Conservation (phyloP, 2,113 vertebrate species). For the Protomyctophum bolini region DNA sequence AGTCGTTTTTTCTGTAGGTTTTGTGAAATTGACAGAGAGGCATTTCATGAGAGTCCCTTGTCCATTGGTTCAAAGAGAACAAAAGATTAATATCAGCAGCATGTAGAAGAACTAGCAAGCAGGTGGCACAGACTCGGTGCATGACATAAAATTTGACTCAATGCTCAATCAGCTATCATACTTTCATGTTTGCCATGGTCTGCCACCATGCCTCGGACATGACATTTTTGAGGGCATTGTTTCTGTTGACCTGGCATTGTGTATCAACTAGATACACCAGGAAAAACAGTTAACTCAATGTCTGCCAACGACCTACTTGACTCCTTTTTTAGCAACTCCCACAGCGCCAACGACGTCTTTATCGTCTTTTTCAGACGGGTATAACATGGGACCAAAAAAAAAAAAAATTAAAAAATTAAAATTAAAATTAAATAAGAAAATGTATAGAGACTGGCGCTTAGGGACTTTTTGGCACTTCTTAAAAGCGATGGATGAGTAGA, state of each 20-base stretch:
- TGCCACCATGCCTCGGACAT: too few species aligned
- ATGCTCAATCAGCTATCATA: slow-evolving; percentile 10
- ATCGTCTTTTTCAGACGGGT: too few species aligned
- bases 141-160: slow-evolving; percentile 13
- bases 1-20: slow-evolving; percentile 30
- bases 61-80: neutral
- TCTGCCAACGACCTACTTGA: too few species aligned
- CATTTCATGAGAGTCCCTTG: neutral
- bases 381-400: too few species aligned
- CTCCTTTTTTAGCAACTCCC: too few species aligned
- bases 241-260: slow-evolving; percentile 21
- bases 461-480: too few species aligned
- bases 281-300: slow-evolving; percentile 28
- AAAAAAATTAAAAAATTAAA: too few species aligned
- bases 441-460: too few species aligned
- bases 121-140: neutral
- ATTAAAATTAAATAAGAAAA: too few species aligned
- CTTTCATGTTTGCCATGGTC: slow-evolving; percentile 29
- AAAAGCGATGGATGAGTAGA: too few species aligned
- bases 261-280: slow-evolving; percentile 16
- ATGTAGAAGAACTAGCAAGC: slow-evolving; percentile 4
- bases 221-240: slow-evolving; percentile 29
- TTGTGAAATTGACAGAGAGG: slow-evolving; percentile 12
- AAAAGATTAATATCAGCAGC: slow-evolving; percentile 1
- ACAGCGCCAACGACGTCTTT: too few species aligned